Evolutionary conservation across 2,888 invertebrate species (phyloP).

Genomic region (Adineta ricciae): DNA sequence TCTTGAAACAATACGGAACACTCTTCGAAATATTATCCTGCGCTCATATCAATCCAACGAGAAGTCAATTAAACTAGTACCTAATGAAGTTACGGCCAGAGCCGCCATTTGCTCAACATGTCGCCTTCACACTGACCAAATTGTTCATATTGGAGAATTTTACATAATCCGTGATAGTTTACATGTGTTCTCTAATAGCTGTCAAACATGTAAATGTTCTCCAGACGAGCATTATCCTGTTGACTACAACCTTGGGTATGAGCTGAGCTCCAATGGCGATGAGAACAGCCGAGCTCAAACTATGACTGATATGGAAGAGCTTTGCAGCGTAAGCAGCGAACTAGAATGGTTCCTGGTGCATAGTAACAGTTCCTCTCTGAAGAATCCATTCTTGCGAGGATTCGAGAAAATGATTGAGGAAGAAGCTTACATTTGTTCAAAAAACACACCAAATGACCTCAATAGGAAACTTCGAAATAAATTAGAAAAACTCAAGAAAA

Average conservation of each 20-base stretch:
- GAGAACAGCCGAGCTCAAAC: too few relatives aligned
- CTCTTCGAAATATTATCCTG: background rate
- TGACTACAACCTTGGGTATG: background rate
- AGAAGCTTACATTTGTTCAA: background rate
- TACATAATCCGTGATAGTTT: background rate
- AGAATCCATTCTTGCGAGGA: background rate
- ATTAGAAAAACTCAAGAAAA: too few relatives aligned
- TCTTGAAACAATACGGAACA: background rate
- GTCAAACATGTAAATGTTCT: background rate
- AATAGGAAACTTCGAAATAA: too few relatives aligned
- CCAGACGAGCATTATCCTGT: background rate
- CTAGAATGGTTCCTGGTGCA: background rate
- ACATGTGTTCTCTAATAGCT: background rate
- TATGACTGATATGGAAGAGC: background rate
- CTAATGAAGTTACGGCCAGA: background rate
- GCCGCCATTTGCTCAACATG: background rate
- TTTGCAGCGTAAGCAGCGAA: background rate
- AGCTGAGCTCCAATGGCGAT: background rate
- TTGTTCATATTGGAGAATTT: background rate
- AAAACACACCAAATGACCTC: too few relatives aligned
- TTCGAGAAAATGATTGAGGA: background rate
- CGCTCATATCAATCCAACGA: too few relatives aligned
- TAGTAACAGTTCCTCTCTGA: too few relatives aligned
- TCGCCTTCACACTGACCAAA: background rate
- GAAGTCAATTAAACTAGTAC: background rate